Evolutionary conservation across 1,140 invertebrate genomes (phyloP).

Genomic region (Dreissena rostriformis): DNA sequence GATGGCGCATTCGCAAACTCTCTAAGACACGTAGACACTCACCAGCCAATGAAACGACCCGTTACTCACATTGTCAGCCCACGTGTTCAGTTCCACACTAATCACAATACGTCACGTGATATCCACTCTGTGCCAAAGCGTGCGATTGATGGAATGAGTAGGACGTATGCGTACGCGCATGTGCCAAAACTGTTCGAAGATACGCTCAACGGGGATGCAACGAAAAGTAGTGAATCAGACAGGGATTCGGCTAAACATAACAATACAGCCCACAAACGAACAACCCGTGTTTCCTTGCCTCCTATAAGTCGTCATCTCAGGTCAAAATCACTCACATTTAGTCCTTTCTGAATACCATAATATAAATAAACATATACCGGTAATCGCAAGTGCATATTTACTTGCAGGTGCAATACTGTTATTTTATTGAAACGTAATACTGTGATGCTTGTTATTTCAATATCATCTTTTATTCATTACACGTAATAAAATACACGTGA

Average conservation of each 20-base stretch:
- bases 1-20: background rate
- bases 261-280: background rate
- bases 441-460: no score
- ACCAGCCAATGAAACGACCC: slow-evolving; percentile 25
- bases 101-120: slow-evolving; percentile 3
- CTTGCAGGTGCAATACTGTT: no score
- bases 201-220: background rate
- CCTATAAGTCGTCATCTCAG: slow-evolving; percentile 20
- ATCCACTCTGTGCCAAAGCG: slow-evolving; percentile 19
- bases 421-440: no score
- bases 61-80: slow-evolving; percentile 11
- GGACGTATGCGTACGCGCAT: background rate
- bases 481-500: no score
- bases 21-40: background rate
- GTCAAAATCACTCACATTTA: slow-evolving; percentile 31
- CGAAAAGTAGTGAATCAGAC: background rate
- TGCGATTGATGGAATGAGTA: background rate
- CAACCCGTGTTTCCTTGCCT: slow-evolving; percentile 9
- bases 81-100: background rate
- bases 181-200: slow-evolving; percentile 39
- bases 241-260: background rate
- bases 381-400: no score
- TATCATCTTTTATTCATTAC: no score
- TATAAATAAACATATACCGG: no score
- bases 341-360: background rate